Evolutionary conservation across 2,888 invertebrate species (phyloP), one percentile per base, ranked within the genome.

Genomic region (Seladonia tumulorum): DNA sequence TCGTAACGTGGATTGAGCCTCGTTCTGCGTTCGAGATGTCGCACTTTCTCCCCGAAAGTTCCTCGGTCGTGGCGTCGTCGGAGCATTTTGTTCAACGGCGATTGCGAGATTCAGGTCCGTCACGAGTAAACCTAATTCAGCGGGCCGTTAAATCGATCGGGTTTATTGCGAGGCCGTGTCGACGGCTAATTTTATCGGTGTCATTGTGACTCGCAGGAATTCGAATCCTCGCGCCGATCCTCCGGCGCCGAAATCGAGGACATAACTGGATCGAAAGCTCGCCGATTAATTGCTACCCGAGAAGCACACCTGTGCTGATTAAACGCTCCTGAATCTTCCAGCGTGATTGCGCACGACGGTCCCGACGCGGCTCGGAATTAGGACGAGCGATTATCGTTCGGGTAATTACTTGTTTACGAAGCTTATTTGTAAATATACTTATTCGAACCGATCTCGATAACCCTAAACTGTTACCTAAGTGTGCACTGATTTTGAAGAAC

Each of bases 281-380:
- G 66, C 45, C 66, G 66, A 79, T 76, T 79, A 87, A 86, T 86
- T 86, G 82, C 47, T 72, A 78, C 76, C 25, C 39, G 42, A 53
- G 45, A 70, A 63, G 18, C 53, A 73, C 79, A 79, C 70, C 25
- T 57, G 22, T 53, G 60, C 29, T 10, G 35, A 66, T 22, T 18
- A n/a, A 53, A 53, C 22, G 18, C 3, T 35, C 35, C 35, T 2
- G 35, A 35, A 35, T 66, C 66, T 35, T 16, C 35, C 18, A 18
- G 35, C 22, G 3, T 66, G 66, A 35, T 66, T 35, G 10, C 42
- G 18, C 3, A 1, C 70, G 53, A 0, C 42, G 14, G 45, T 71
- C 14, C 4, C n/a, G 42, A 70, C 8, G n/a, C n/a, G 42, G 29
- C n/a, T 53, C 22, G 10, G 3, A 22, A 53, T 22, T 53, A 53